Base-by-base conservation (phyloP, 2,888 invertebrate genomes). In the Drosophila maculinotata region DNA sequence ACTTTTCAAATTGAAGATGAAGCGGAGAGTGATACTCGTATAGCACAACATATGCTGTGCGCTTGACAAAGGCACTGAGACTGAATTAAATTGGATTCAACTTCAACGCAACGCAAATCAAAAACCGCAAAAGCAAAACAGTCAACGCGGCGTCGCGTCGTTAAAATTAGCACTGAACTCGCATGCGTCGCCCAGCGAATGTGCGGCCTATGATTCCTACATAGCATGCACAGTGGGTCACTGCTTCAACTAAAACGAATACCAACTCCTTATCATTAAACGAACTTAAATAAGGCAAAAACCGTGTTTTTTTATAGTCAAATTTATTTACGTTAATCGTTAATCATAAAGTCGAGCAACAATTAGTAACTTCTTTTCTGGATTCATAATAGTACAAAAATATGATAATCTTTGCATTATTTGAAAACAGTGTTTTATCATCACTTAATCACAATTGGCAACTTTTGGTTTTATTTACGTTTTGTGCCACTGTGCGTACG, bases 141-240 rank as follows among this genome's bases (percentile, higher is more conserved):
- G 82, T 78, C 80, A 73, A 77, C 79, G 82, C 69, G 71, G 68
- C 79, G 80, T 76, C 80, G 68, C 79, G 80, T 76, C 80, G 80
- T 74, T 81, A 82, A 81, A 81, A 81, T 80, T 81, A 80, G 79
- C 79, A 81, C 82, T 80, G 71, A 81, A 79, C 79, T 71, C 71
- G 74, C 58, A 74, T 70, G 73, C 73, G 58, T 62, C 58, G 71
- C 70, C 66, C 52, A 63, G 45, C 79, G 69, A 81, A 69, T 79
- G 77, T 72, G 67, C 66, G 59, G 79, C 77, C 80, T 81, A 79
- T 77, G 79, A 72, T 77, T 79, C 73, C 66, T 54, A 69, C 60
- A 57, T 51, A 47, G 17, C 51, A 45, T 9, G 31, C 17, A 69
- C 69, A 69, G 65, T 65, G 59, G 31, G 14, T 9, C 30, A 36